Base-by-base conservation (phyloP, 2,888 invertebrate genomes). In the Uropetala carovei region DNA sequence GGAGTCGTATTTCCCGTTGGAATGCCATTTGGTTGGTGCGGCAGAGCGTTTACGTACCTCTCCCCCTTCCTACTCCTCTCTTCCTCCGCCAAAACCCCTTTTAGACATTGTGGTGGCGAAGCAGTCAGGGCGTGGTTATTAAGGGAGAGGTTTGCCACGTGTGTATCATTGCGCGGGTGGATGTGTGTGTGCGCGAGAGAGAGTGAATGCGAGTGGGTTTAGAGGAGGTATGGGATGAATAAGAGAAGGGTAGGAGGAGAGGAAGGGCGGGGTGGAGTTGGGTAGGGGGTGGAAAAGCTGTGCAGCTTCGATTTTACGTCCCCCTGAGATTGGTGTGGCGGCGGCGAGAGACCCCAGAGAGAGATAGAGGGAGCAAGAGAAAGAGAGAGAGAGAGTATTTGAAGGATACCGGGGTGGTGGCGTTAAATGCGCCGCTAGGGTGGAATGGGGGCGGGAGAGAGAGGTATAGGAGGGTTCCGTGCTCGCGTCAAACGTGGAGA, bases 301-400 rank as follows among this genome's bases (percentile, higher is more conserved):
- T 89, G 59, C 89, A 30, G 64, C 89, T 89, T 89, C 89, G 89
- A 89, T 89, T 89, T 89, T 89, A 89, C 43, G 89, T 89, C 89
- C 89, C 68, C 64, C 58, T 13, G 89, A 89, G 89, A 89, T 89
- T 89, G 89, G 89, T 89, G 89, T 89, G 89, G 85, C 68, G 89
- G 89, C 89, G 56, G 18, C 60, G 18, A 43, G 18, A 30, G 89
- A n/a, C 27, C 27, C 14, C n/a, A 75, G 27, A 75, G 56, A 18
- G 83, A 57, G 57, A 18, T 1, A 56, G 83, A 9, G n/a, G 2
- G 83, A n/a, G 83, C 10, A n/a, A 13, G 56, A 56, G 18, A n/a
- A n/a, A 57, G 83, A 83, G 56, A 43, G 83, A 64, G 60, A 27
- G 64, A 59, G 85, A 8, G 75, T 27, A 75, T 75, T 75, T 75